Evolutionary conservation across 1,140 invertebrate genomes (phyloP), one percentile per base, ranked within the genome.

Genomic region (Drosophila setifemur): DNA sequence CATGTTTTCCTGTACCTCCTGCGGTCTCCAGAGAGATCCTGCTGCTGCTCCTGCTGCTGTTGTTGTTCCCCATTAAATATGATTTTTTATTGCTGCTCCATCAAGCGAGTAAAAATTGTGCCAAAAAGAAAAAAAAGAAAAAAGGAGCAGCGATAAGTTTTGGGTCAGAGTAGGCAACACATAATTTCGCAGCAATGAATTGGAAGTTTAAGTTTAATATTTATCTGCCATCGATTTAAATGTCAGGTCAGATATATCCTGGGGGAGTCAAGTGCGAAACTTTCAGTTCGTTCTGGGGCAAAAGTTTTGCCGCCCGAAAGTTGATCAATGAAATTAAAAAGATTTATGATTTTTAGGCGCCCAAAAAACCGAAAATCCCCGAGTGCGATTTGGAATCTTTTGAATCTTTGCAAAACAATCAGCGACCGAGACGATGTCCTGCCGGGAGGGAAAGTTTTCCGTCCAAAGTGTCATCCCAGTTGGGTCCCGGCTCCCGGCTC

Each of bases 311-410:
- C 33, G 50, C 16, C 23, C 45, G 9, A 48, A 68, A 60, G 69
- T 78, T 83, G 78, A 83, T 83, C 82, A 86, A 86, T 81, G 82
- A 86, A 86, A 86, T 86, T 86, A 86, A 86, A 81, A 86, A 86
- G 81, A 86, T 87, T 86, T 86, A 85, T 86, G 81, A 86, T 86
- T 86, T 75, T 58, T 57, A 82, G 53, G 64, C 73, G 54, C 49
- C 42, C 68, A 57, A 61, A 71, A 70, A 85, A 70, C 57, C 33
- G 9, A 33, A 71, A 76, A 68, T 57, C 21, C 54, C 48, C 48
- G 21, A 23, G 48, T 37, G 57, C 25, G 12, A 61, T 33, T 68
- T 47, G 35, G 29, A 54, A 69, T 71, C 54, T 60, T 71, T 49
- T 45, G 29, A 54, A 55, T 55, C 45, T 60, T 60, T 40, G 54